A percentile compares a stretch with the other conserved stretches of the same genome.
phyloP scores from a whole-genome alignment of 2,888 invertebrate species.

The Steinernema carpocapsae region DNA sequence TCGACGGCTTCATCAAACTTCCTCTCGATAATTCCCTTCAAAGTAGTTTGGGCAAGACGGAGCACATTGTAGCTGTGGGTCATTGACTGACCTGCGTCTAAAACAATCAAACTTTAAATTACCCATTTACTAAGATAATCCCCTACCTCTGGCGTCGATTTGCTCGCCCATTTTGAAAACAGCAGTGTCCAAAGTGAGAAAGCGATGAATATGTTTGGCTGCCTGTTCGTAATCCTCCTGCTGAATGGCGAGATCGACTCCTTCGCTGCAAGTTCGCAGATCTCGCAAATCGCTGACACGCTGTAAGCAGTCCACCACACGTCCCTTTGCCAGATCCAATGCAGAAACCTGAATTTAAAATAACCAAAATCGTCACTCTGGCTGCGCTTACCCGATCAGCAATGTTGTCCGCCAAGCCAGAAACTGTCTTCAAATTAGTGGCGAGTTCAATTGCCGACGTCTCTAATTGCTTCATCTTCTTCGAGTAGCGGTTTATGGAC shows the following conservation, averaged over 20 bases:
- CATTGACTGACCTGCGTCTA: slow-evolving; percentile 71
- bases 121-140: slow-evolving; percentile 26
- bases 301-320: slow-evolving; percentile 90
- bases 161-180: slow-evolving; percentile 65
- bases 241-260: slow-evolving; percentile 90
- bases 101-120: slow-evolving; percentile 24
- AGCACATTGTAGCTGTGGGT: slow-evolving; percentile 78
- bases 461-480: slow-evolving; percentile 72
- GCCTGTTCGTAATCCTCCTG: slow-evolving; percentile 96
- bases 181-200: slow-evolving; percentile 66
- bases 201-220: slow-evolving; percentile 88
- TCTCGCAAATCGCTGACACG: slow-evolving; percentile 77
- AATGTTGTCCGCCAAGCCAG: slow-evolving; percentile 62
- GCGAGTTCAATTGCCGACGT: slow-evolving; percentile 82
- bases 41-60: slow-evolving; percentile 51
- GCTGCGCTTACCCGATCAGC: slow-evolving; percentile 81
- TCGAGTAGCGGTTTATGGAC: slow-evolving; percentile 13
- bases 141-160: slow-evolving; percentile 44
- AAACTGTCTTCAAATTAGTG: slow-evolving; percentile 76
- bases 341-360: slow-evolving; percentile 77
- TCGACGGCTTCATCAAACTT: slow-evolving; percentile 90
- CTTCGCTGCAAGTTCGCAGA: slow-evolving; percentile 80
- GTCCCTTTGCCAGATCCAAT: slow-evolving; percentile 87
- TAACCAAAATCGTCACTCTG: background rate
- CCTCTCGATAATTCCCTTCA: slow-evolving; percentile 76